Conservation (phyloP, 2,113 vertebrate species). For the Alligator sinensis region DNA sequence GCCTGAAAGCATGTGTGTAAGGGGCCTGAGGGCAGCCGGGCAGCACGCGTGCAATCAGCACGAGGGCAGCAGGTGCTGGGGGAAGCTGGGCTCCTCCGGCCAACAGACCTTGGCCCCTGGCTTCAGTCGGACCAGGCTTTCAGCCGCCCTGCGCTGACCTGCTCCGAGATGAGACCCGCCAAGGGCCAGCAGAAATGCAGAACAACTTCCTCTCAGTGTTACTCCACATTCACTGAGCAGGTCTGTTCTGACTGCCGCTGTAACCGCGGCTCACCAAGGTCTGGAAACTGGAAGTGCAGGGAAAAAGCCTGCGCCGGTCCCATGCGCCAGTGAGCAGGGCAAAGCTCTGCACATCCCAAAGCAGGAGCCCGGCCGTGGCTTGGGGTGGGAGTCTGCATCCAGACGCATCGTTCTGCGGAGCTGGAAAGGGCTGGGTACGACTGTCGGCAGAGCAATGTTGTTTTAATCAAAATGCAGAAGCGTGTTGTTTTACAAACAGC, state of each 20-base stretch:
- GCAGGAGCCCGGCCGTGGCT: accelerated
- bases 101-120: neutral
- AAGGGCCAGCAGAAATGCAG: neutral
- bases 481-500: neutral
- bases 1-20: too few species aligned
- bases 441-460: too few species aligned
- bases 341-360: neutral
- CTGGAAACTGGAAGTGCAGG: neutral
- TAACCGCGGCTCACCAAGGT: neutral
- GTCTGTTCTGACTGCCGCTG: neutral
- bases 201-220: neutral
- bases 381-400: neutral
- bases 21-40: neutral
- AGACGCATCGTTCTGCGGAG: accelerated
- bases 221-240: neutral
- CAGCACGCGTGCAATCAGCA: neutral
- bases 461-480: neutral
- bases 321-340: neutral
- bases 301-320: neutral
- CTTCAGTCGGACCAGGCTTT: neutral
- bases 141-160: accelerated
- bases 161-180: neutral
- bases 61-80: neutral
- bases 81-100: neutral
- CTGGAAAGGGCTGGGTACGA: neutral